Percentiles rank a stretch among this genome's conserved stretches.
phyloP scores from a whole-genome alignment of 2,888 invertebrate genomes.

The Tipula vernalis region DNA sequence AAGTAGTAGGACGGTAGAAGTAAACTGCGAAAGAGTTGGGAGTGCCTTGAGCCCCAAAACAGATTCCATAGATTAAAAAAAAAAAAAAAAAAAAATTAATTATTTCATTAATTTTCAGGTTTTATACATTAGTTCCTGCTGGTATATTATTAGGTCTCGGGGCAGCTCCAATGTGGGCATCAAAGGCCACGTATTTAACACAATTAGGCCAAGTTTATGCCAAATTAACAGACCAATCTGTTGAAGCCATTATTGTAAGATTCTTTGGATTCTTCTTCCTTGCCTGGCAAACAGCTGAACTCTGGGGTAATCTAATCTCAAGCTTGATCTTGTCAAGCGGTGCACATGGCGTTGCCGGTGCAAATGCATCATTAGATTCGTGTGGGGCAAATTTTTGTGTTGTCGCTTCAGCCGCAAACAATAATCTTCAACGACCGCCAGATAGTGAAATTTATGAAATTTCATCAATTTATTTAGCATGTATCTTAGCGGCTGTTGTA shows the following conservation, averaged over 20 bases:
- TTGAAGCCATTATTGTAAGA: conserved; percentile 85
- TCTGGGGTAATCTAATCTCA: conserved; percentile 95
- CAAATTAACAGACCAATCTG: conserved; percentile 70
- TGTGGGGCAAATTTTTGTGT: conserved; percentile 80
- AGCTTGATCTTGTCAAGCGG: conserved; percentile 76
- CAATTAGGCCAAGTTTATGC: conserved; percentile 88
- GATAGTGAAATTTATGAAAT: conserved; percentile 80
- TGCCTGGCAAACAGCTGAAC: conserved; percentile 91
- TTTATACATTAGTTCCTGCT: conserved; percentile 86
- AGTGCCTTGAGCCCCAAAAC: too few relatives aligned
- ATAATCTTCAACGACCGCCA: conserved; percentile 67
- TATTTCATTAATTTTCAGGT: conserved; percentile 29
- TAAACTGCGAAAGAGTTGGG: too few relatives aligned
- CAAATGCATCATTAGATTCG: conserved; percentile 40
- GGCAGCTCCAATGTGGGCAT: conserved; percentile 96
- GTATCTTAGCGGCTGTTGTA: conserved; percentile 72
- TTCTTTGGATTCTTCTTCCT: conserved; percentile 99
- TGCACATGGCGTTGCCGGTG: conserved; percentile 45
- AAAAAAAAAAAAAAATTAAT: background rate
- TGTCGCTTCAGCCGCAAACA: conserved; percentile 54
- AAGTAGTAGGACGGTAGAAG: too few relatives aligned
- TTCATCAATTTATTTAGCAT: conserved; percentile 76
- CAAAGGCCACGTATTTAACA: conserved; percentile 94
- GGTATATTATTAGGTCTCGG: conserved; percentile 89
- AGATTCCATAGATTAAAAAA: too few relatives aligned